These are phyloP conservation scores for Thamnaconus septentrionalis DNA, from an alignment of 2,113 vertebrate genomes.

Conservation along the genomic window DNA sequence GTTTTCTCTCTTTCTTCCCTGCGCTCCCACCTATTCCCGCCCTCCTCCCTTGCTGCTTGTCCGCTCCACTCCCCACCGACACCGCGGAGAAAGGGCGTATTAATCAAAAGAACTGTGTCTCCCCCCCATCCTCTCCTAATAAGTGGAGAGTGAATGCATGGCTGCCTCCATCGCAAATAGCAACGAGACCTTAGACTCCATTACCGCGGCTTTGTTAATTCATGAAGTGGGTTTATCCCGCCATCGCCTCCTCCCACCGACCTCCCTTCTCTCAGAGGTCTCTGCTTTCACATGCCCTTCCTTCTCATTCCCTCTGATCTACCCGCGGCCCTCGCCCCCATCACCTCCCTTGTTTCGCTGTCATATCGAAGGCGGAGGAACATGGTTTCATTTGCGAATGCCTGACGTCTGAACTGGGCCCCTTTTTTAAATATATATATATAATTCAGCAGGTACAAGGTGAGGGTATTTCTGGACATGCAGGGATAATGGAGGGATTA, in stretches of 20 bases:
- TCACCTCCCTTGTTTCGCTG: constrained; percentile 26
- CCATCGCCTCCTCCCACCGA: background rate
- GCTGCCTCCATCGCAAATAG: constrained; percentile 70
- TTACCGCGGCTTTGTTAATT: constrained; percentile 73
- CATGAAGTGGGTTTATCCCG: constrained; percentile 59
- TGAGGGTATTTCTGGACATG: constrained; percentile 61
- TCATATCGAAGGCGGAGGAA: constrained; percentile 38
- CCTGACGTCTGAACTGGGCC: constrained; percentile 43
- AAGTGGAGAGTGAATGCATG: constrained; percentile 72
- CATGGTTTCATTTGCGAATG: constrained; percentile 43
- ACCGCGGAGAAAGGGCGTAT: constrained; percentile 49
- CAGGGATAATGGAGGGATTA: constrained; percentile 29
- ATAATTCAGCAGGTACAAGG: constrained; percentile 58
- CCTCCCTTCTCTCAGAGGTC: constrained; percentile 29
- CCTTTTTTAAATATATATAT: constrained; percentile 14
- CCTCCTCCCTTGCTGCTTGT: constrained; percentile 24
- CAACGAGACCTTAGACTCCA: constrained; percentile 69
- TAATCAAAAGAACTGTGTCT: constrained; percentile 69
- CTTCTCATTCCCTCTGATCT: constrained; percentile 35
- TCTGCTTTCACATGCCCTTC: constrained; percentile 35
- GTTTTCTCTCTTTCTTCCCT: constrained; percentile 49
- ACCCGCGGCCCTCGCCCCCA: constrained; percentile 21
- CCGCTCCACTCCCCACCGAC: constrained; percentile 29
- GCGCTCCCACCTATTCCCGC: constrained; percentile 44
- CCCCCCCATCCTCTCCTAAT: constrained; percentile 61